Base-by-base conservation (phyloP, 1,140 invertebrate species). In the Oreohelix idahoensis region DNA sequence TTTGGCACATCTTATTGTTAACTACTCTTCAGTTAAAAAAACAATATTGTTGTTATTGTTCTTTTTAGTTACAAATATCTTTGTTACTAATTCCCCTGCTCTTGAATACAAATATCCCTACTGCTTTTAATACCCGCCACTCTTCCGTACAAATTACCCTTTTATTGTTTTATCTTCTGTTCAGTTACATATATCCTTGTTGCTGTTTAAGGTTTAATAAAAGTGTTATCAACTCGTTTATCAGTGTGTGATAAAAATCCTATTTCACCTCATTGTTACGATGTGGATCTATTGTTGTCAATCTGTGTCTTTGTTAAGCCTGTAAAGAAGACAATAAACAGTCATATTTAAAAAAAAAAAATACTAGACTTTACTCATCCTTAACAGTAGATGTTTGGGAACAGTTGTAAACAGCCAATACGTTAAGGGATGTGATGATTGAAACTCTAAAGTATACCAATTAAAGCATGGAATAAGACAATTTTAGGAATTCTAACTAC, bases 201-300 rank as follows among this genome's bases (percentile, higher is more conserved):
- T 75, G 39, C 26, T 58, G 53, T 58, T 58, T 58, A 23, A n/a
- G n/a, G n/a, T n/a, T n/a, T n/a, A 26, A 58, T 23, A 66, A 66
- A 5, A 2, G n/a, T 76, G 74, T 76, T 76, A 76, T 13, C n/a
- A 45, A 32, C 23, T 76, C 45, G n/a, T 76, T 49, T 76, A 49
- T 66, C n/a, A 66, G n/a, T 66, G 63, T 75, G 73, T 76, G 74
- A 76, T 76, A 76, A 4, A 35, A 76, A 76, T 76, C 32, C 38
- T 76, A 45, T 76, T 45, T 76, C 74, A 76, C 74, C 74, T 76
- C 74, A 76, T 51, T 75, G 73, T 75, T 75, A 75, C 26, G 26
- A 45, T 58, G 53, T 58, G 53, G 4, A 58, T n/a, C 45, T 49
- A 23, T 58, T 58, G 53, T 58, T 10, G 23, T 58, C 4, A 58